Evolutionary conservation across 2,797 vertebrate species (phyloP).

Genomic region (Artibeus jamaicensis): DNA sequence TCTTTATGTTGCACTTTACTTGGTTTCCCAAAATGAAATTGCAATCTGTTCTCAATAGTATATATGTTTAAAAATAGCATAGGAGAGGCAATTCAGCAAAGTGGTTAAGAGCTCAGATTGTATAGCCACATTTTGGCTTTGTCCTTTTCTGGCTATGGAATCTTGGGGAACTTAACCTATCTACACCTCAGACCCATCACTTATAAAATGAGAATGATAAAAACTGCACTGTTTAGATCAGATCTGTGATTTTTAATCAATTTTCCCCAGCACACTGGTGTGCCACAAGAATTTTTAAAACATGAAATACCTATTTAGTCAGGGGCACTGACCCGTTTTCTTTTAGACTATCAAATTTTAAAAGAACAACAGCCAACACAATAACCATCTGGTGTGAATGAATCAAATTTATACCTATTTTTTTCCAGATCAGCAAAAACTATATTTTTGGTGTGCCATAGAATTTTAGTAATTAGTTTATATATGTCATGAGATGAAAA

Average conservation of each 20-base stretch:
- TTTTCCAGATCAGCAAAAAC: not conserved
- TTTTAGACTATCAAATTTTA: not conserved
- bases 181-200: not conserved
- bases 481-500: not conserved
- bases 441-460: not conserved
- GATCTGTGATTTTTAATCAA: not conserved
- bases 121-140: not conserved
- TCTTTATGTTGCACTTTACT: conserved; percentile 24
- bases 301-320: not conserved
- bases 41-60: not conserved
- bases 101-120: not conserved
- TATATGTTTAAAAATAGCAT: not conserved
- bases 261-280: not conserved
- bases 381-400: not conserved
- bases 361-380: not conserved
- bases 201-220: not conserved
- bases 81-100: not conserved
- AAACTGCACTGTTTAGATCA: not conserved
- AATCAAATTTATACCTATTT: not conserved
- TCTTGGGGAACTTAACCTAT: not conserved
- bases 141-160: not conserved
- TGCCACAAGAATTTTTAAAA: not conserved
- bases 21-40: conserved; percentile 35
- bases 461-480: not conserved
- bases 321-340: not conserved